Evolutionary conservation across 1,140 invertebrate species (phyloP), one percentile per base, ranked within the genome.

Genomic region (Drosophila orosa): DNA sequence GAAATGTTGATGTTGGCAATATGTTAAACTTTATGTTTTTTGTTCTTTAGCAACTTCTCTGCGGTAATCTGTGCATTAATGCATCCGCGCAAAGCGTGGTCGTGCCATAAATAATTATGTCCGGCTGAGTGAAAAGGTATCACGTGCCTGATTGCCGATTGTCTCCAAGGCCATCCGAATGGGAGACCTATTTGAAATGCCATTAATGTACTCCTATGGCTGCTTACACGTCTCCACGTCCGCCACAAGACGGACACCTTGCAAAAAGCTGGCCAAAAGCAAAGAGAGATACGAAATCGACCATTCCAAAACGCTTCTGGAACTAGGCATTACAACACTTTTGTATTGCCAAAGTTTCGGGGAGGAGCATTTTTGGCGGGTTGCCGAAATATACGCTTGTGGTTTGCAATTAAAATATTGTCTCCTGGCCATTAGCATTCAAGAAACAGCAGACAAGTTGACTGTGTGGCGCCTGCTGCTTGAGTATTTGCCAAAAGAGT

Each of bases 101-200:
- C 22, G 67, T 47, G 27, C 33, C 65, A 71, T 71, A 71, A 71
- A 71, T 57, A 57, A 71, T 33, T 69, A 69, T 57, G 19, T 56
- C 27, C 33, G 31, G 50, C 10, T 44, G 27, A 31, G 44, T 54
- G 22, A 24, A 58, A 58, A 62, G 57, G 60, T 37, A 69, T 58
- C 65, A 71, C 67, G 67, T 71, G 65, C 65, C 60, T 19, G 25
- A 12, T 17, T 9, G 12, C 24, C 59, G 15, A 39, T 8, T 8
- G 25, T 15, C n/a, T 4, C 65, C 67, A 71, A 71, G 67, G 67
- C 67, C 67, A 71, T 24, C 37, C 17, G 15, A 42, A 44, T 27
- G 17, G 65, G 13, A 71, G n/a, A 39, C 35, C 67, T 71, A 71
- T 71, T 71, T 71, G 65, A 71, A 71, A 71, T 71, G 67, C 67